Conservation (phyloP, 2,888 invertebrate genomes). For the Sceliomorpha sp. region DNA sequence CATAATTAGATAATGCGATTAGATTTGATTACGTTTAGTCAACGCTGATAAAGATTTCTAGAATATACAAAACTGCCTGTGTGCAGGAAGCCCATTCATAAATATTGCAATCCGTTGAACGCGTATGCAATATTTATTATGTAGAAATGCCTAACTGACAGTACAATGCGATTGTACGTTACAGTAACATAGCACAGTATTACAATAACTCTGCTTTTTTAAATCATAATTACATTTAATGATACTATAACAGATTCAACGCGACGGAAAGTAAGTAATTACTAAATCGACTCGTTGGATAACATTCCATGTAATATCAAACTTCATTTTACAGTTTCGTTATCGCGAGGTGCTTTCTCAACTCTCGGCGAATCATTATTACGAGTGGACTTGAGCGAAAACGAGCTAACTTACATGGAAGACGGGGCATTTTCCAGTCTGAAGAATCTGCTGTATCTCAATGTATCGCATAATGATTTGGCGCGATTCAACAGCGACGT, state of each 20-base stretch:
- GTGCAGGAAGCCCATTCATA: too few relatives aligned
- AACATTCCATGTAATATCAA: slow-evolving; percentile 42
- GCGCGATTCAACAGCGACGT: slow-evolving; percentile 91
- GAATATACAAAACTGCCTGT: too few relatives aligned
- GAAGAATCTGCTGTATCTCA: slow-evolving; percentile 85
- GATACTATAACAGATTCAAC: slow-evolving; percentile 11
- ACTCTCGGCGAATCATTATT: slow-evolving; percentile 82
- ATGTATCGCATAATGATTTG: slow-evolving; percentile 89
- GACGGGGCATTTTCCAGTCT: slow-evolving; percentile 88
- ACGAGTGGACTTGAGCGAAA: slow-evolving; percentile 89
- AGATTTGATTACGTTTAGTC: too few relatives aligned
- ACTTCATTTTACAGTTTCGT: slow-evolving; percentile 82
- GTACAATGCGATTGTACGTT: too few relatives aligned
- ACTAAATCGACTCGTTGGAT: slow-evolving; percentile 42
- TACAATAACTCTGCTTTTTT: slow-evolving; percentile 9
- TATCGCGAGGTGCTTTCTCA: slow-evolving; percentile 85
- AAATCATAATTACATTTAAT: slow-evolving; percentile 20
- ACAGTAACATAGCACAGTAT: slow-evolving; percentile 3
- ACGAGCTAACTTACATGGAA: slow-evolving; percentile 88
- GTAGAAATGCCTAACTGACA: too few relatives aligned
- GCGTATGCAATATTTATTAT: too few relatives aligned
- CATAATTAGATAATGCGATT: too few relatives aligned
- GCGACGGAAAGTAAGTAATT: slow-evolving; percentile 28
- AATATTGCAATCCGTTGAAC: too few relatives aligned
- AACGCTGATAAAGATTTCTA: too few relatives aligned